phyloP scores from a whole-genome alignment of 2,888 invertebrate species.

The Hyalella azteca region DNA sequence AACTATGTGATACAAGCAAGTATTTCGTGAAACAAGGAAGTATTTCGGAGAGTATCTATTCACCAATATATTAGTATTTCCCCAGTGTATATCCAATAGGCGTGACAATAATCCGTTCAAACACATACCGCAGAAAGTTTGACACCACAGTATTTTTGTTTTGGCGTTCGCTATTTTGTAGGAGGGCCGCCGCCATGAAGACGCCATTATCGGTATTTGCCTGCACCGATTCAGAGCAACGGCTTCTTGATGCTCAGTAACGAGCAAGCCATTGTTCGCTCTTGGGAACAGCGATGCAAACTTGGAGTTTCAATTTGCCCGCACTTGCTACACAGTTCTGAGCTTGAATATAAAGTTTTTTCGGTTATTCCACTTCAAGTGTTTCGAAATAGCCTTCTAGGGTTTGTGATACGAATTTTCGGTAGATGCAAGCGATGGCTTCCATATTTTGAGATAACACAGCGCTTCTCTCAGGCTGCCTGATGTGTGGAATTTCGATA shows the following conservation, averaged over 20 bases:
- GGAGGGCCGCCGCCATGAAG: not conserved
- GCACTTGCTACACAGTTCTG: too few relatives aligned
- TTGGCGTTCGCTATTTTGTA: too few relatives aligned
- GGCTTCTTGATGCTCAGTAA: slow-evolving; percentile 12
- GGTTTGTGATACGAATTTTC: not conserved
- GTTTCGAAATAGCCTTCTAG: not conserved
- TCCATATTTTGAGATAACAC: not conserved
- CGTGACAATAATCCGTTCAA: too few relatives aligned
- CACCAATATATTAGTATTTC: too few relatives aligned
- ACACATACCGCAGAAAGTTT: too few relatives aligned
- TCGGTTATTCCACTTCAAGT: not conserved
- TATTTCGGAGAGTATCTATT: too few relatives aligned
- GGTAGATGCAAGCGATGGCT: not conserved
- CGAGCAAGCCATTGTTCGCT: not conserved
- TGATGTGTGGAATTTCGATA: not conserved
- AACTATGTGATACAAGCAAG: too few relatives aligned
- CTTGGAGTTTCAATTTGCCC: not conserved
- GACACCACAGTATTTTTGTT: too few relatives aligned
- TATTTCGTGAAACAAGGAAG: too few relatives aligned
- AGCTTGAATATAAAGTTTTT: not conserved
- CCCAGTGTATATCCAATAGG: too few relatives aligned
- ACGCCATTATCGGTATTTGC: slow-evolving; percentile 18
- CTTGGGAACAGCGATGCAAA: not conserved
- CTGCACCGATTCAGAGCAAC: slow-evolving; percentile 2
- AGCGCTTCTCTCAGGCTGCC: not conserved